A percentile compares a stretch with the other conserved stretches of the same genome.
phyloP scores from a whole-genome alignment of 2,113 vertebrate species.

The Chrysochloris asiatica region DNA sequence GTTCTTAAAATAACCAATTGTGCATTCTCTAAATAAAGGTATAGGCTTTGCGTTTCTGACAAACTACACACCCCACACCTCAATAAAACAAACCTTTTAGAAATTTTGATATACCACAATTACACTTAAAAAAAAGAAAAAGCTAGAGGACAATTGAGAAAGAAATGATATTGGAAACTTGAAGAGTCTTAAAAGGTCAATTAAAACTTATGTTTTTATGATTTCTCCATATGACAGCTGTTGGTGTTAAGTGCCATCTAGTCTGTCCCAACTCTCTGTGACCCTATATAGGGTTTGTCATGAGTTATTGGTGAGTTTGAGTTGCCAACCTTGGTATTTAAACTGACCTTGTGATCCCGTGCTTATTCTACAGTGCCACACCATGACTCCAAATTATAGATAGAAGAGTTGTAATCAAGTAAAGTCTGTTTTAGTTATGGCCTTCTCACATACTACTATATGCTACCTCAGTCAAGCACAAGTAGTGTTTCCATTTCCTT shows the following conservation, averaged over 20 bases:
- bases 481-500: background rate
- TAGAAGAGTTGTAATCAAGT: background rate
- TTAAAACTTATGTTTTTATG: conserved; percentile 2
- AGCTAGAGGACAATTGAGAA: background rate
- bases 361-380: too few relatives aligned
- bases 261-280: too few relatives aligned
- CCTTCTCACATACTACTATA: background rate
- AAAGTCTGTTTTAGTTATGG: background rate
- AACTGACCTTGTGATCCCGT: too few relatives aligned
- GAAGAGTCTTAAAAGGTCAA: background rate
- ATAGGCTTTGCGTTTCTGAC: conserved; percentile 59
- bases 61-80: background rate
- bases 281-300: too few relatives aligned
- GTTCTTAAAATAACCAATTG: conserved; percentile 41
- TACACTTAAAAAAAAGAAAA: background rate
- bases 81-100: background rate
- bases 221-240: too few relatives aligned
- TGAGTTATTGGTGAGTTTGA: too few relatives aligned
- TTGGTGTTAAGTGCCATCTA: too few relatives aligned
- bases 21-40: background rate
- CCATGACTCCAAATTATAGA: conserved; percentile 44
- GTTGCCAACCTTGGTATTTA: too few relatives aligned
- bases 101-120: background rate
- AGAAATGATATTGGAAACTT: background rate
- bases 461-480: background rate